Conservation (phyloP, 2,888 invertebrate genomes). For the Eulithis prunata region DNA sequence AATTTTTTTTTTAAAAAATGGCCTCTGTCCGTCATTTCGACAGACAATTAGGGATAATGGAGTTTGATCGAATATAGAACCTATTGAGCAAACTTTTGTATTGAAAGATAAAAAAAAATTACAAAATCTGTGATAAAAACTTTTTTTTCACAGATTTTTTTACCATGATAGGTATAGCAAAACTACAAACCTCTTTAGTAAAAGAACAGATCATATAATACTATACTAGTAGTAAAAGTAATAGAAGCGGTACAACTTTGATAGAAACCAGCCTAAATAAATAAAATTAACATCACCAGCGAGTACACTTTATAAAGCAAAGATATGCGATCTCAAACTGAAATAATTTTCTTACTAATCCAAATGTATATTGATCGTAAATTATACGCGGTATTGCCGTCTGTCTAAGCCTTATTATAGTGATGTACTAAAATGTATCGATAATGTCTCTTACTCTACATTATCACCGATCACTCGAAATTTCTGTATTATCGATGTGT, state of each 20-base stretch:
- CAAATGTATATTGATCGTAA: conserved; percentile 79
- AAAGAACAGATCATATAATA: too few species aligned
- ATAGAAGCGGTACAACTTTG: conserved; percentile 12
- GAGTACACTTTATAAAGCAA: conserved; percentile 38
- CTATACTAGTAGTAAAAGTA: background rate
- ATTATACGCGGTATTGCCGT: conserved; percentile 70
- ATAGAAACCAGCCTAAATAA: conserved; percentile 47
- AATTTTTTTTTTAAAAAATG: too few species aligned
- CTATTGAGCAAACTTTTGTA: too few species aligned
- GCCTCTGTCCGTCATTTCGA: too few species aligned
- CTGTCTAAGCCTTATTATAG: conserved; percentile 72
- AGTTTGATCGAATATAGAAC: too few species aligned
- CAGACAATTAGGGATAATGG: too few species aligned
- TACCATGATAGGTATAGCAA: too few species aligned
- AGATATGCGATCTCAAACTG: conserved; percentile 66
- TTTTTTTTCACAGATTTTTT: too few species aligned
- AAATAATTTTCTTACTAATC: conserved; percentile 81
- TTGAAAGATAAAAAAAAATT: too few species aligned
- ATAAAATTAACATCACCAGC: conserved; percentile 59
- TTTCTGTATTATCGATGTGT: too few species aligned
- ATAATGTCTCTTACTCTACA: background rate
- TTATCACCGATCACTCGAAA: background rate
- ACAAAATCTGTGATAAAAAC: too few species aligned
- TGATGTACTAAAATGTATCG: conserved; percentile 40
- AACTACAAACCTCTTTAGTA: background rate